Conservation (phyloP, 2,888 invertebrate genomes). For the Tenthredo notha region DNA sequence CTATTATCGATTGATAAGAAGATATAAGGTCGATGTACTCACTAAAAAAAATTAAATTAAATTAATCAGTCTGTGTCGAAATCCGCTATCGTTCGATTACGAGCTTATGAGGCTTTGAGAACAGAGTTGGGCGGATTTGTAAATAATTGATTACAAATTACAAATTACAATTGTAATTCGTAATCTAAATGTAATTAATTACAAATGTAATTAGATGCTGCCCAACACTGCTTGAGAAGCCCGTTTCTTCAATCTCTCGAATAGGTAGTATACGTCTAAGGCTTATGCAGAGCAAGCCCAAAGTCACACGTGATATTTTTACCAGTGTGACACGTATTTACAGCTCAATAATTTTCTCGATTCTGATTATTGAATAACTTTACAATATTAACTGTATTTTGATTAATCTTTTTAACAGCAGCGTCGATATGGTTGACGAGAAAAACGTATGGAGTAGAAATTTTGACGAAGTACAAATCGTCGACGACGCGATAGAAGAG, state of each 20-base stretch:
- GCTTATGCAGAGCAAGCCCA: neutral
- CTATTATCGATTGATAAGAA: too few relatives aligned
- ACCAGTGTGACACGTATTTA: neutral
- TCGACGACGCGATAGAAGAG: slow-evolving; percentile 65
- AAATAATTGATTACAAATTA: too few relatives aligned
- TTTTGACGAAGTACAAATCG: slow-evolving; percentile 65
- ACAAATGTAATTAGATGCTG: too few relatives aligned
- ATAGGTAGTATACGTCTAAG: neutral
- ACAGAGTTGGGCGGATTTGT: too few relatives aligned
- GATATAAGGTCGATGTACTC: too few relatives aligned
- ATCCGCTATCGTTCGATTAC: neutral
- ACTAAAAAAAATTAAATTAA: too few relatives aligned
- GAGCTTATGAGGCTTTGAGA: too few relatives aligned
- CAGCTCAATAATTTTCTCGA: neutral
- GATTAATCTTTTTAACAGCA: neutral
- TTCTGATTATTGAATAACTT: neutral
- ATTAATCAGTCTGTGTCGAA: neutral
- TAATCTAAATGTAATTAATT: too few relatives aligned
- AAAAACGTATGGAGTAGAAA: slow-evolving; percentile 23
- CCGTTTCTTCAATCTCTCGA: neutral
- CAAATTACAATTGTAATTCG: too few relatives aligned
- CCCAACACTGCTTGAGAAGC: neutral
- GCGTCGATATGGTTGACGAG: neutral
- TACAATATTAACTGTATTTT: neutral
- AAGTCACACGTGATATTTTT: neutral